phyloP scores from a whole-genome alignment of 2,888 invertebrate species.

The Laothoe populi region DNA sequence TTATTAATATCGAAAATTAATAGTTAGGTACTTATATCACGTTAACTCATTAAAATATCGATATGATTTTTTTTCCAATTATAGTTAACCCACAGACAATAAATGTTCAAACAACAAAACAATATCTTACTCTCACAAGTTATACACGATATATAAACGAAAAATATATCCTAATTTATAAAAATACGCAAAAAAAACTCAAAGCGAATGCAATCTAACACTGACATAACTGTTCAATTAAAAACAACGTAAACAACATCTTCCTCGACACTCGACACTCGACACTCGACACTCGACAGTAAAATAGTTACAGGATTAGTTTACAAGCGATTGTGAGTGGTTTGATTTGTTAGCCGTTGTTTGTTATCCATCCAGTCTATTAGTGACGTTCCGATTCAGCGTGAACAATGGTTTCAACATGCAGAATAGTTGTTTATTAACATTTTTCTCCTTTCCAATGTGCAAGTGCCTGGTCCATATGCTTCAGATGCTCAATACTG shows the following conservation, averaged over 20 bases:
- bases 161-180: not conserved
- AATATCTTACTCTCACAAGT: not conserved
- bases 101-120: too few species aligned
- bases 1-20: too few species aligned
- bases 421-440: not conserved
- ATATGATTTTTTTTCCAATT: too few species aligned
- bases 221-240: not conserved
- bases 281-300: too few species aligned
- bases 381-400: not conserved
- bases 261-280: too few species aligned
- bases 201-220: not conserved
- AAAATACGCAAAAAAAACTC: not conserved
- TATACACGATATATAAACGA: not conserved
- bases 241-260: constrained; percentile 21
- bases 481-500: not conserved
- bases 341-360: constrained; percentile 62
- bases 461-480: not conserved
- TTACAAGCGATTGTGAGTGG: constrained; percentile 60
- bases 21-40: too few species aligned
- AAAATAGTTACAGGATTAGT: constrained; percentile 57
- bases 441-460: constrained; percentile 1
- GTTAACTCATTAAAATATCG: too few species aligned
- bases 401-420: not conserved
- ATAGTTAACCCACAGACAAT: too few species aligned
- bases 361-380: constrained; percentile 11